phyloP scores from a whole-genome alignment of 2,113 vertebrate species.

The Leptocoma aspasia region DNA sequence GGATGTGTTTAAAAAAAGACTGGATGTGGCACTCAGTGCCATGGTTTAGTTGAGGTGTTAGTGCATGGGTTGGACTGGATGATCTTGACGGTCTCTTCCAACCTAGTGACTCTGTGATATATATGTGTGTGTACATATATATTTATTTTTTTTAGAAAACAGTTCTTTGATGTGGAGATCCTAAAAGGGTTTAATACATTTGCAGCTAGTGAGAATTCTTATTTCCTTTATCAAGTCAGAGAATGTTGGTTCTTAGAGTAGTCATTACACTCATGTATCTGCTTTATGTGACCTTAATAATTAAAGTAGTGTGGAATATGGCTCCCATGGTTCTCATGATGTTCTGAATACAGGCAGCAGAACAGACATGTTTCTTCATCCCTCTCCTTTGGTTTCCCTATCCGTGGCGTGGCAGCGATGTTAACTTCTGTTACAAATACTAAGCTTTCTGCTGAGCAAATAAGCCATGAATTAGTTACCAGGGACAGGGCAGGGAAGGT shows the following conservation, averaged over 20 bases:
- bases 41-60: neutral
- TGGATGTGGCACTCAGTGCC: neutral
- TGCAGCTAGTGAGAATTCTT: neutral
- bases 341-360: neutral
- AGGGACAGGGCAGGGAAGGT: neutral
- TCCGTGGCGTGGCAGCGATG: neutral
- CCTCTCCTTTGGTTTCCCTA: neutral
- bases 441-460: neutral
- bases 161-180: neutral
- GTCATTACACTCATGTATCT: neutral
- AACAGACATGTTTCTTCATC: neutral
- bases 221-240: neutral
- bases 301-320: neutral
- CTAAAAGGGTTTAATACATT: neutral
- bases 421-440: neutral
- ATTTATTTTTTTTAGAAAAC: neutral
- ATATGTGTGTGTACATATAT: neutral
- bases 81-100: neutral
- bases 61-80: neutral
- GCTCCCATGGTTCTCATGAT: neutral
- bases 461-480: neutral
- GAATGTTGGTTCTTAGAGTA: neutral
- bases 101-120: neutral
- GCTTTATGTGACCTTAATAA: neutral
- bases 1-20: neutral